Conservation (phyloP, 92 coral and sea anemone genomes). For the Muricea muricata region DNA sequence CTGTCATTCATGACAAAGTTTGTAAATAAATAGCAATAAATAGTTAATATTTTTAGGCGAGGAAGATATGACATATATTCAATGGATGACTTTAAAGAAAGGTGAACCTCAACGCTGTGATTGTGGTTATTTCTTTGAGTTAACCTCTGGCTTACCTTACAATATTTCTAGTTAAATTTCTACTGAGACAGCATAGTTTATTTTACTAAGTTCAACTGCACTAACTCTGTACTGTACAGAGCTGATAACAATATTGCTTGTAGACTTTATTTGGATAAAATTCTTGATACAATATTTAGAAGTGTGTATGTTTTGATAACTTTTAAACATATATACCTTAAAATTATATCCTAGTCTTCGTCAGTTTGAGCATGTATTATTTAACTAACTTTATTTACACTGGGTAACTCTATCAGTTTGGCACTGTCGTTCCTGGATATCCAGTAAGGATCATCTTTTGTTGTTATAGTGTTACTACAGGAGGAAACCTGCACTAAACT, state of each 20-base stretch:
- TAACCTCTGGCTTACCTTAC: constrained; percentile 26
- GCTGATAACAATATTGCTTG: neutral
- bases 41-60: constrained; percentile 80
- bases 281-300: neutral
- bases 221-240: neutral
- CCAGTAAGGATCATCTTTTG: too few relatives aligned
- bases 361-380: too few relatives aligned
- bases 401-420: too few relatives aligned
- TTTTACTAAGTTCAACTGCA: neutral
- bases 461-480: too few relatives aligned
- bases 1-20: too few relatives aligned
- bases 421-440: too few relatives aligned
- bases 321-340: neutral
- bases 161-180: neutral
- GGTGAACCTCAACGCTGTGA: constrained; percentile 82
- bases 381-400: too few relatives aligned
- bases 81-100: constrained; percentile 79
- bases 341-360: too few relatives aligned
- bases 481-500: too few relatives aligned
- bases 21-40: too few relatives aligned
- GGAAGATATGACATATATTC: constrained; percentile 86
- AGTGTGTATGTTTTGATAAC: neutral
- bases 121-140: constrained; percentile 81
- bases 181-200: neutral
- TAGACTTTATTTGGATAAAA: neutral